Base-by-base conservation (phyloP, 2,888 invertebrate genomes). In the Teleogryllus oceanicus region DNA sequence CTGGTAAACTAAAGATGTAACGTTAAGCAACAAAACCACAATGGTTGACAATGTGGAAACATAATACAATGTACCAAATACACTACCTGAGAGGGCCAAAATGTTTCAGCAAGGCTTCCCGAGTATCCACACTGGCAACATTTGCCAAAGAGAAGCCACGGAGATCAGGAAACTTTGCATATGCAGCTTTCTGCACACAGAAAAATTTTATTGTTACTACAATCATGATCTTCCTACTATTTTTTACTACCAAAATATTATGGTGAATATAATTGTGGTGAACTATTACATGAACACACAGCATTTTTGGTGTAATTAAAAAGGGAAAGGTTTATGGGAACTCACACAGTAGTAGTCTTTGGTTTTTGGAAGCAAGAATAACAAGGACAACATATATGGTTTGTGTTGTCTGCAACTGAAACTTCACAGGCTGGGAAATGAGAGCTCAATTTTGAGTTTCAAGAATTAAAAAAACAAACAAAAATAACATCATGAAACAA, bases 51-150 rank as follows among this genome's bases (percentile, higher is more conserved):
- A 49, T 49, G 21, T n/a, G 20, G 50, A 78, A 78, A 81, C 83
- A n/a, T 13, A 77, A 49, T 4, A 20, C 16, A 50, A 50, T 16
- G 16, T 49, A 49, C 11, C 18, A n/a, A 24, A 21, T 11, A 77
- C 12, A 37, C 84, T 87, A 93, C 93, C 90, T 92, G 76, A 94
- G 86, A 80, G 91, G 90, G 16, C 92, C 92, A 86, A 99, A 97
- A 87, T 97, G 95, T 86, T 96, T 96, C 82, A 92, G 88, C 49
- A 98, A 88, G 20, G 92, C 90, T 80, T 94, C 93, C 83, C 97
- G 90, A 0, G 95, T 96, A 85, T 99, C 98, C n/a, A 99, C 95
- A 84, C 94, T 94, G 1, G 96, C 96, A 18, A 99, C 98, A 88
- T 98, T 99, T 0, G 96, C 92, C 62, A 99, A 88, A 0, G 97